These are phyloP conservation scores for Tupaia chinensis DNA, from an alignment of 2,113 vertebrate genomes.

Conservation along the genomic window DNA sequence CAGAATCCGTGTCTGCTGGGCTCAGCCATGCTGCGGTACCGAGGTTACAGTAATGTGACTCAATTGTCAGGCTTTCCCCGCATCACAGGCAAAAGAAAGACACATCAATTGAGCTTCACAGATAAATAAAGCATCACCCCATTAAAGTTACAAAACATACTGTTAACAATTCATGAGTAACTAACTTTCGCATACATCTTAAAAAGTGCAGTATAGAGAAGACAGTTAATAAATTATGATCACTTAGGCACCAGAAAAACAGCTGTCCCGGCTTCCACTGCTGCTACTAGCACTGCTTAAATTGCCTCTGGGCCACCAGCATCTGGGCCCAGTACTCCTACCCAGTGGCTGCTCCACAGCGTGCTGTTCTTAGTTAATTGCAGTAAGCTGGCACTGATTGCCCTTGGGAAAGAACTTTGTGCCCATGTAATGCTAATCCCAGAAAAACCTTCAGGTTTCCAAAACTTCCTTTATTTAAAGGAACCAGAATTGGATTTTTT, in stretches of 20 bases:
- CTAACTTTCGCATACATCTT: conserved; percentile 24
- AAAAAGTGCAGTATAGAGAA: not conserved
- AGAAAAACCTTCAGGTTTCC: conserved; percentile 36
- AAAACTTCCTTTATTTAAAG: conserved; percentile 34
- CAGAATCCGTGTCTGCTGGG: not conserved
- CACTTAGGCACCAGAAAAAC: not conserved
- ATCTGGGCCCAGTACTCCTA: not conserved
- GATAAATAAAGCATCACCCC: not conserved
- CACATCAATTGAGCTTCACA: not conserved
- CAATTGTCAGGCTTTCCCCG: not conserved
- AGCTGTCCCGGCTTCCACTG: conserved; percentile 32
- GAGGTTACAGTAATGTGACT: not conserved
- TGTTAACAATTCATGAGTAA: conserved; percentile 6
- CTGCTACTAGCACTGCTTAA: not conserved
- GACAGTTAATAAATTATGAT: conserved; percentile 41
- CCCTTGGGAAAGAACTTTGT: conserved; percentile 53
- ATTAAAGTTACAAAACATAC: conserved; percentile 29
- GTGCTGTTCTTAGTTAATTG: conserved; percentile 42
- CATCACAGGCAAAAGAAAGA: conserved; percentile 13
- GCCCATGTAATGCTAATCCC: conserved; percentile 6
- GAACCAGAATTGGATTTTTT: not conserved
- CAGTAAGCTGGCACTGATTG: not conserved
- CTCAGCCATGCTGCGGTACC: not conserved
- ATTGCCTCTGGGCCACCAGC: conserved; percentile 1
- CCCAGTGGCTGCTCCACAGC: not conserved